Conservation (phyloP, 2,888 invertebrate genomes). For the Sturmia bella region DNA sequence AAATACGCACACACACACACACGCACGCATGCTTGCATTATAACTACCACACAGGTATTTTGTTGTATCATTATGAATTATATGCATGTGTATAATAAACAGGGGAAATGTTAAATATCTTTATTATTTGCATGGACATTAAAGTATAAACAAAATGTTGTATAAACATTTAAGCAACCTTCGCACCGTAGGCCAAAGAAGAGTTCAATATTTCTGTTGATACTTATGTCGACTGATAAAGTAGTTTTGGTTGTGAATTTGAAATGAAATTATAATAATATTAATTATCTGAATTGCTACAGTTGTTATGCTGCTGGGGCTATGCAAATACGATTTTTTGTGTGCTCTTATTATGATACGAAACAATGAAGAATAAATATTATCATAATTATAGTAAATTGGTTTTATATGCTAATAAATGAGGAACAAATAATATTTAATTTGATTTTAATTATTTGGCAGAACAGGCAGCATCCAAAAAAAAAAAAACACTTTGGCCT, state of each 20-base stretch:
- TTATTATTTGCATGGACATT: conserved; percentile 44
- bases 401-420: too few relatives aligned
- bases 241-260: conserved; percentile 7
- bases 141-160: conserved; percentile 22
- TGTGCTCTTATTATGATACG: too few relatives aligned
- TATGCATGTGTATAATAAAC: conserved; percentile 45
- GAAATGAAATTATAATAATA: conserved; percentile 43
- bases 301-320: background rate
- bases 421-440: too few relatives aligned
- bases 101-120: conserved; percentile 58
- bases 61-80: conserved; percentile 24
- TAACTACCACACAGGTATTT: conserved; percentile 26
- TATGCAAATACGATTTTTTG: background rate
- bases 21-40: background rate
- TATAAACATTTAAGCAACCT: conserved; percentile 36
- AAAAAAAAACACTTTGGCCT: too few relatives aligned
- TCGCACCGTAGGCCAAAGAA: conserved; percentile 7
- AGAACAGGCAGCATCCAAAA: too few relatives aligned
- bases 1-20: conserved; percentile 28
- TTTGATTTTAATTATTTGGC: too few relatives aligned
- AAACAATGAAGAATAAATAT: too few relatives aligned
- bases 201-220: conserved; percentile 25
- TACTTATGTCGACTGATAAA: conserved; percentile 44
- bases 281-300: conserved; percentile 3
- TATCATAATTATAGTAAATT: too few relatives aligned